Base-by-base conservation (phyloP, 2,888 invertebrate species). In the Drosophila birchii region DNA sequence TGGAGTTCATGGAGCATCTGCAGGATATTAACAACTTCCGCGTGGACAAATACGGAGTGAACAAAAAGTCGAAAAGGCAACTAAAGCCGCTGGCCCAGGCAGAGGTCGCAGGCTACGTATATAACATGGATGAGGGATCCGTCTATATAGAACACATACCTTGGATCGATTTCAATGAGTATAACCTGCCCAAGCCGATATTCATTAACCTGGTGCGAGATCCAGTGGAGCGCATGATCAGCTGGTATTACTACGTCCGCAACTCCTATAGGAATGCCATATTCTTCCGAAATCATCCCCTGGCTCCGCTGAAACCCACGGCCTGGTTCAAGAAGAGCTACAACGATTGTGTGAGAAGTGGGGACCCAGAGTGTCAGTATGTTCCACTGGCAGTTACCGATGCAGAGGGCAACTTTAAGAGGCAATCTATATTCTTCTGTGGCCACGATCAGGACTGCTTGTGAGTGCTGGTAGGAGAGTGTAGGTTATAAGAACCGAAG, bases 81-180 rank as follows among this genome's bases (percentile, higher is more conserved):
- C 47, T 89, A 0, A 94, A 95, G 11, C 95, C 95, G 0, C 94
- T 94, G 7, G 96, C 96, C 89, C 97, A 97, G 94, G 94, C 95
- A 44, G 93, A 94, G 63, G 93, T 96, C 11, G 96, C 95, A 0
- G 94, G 94, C 11, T 92, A 96, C 8, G 62, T 87, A 84, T 95
- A 96, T 47, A 94, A 95, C 23, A 95, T 96, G 87, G 92, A 94
- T 3, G 95, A 96, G n/a, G 97, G 97, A 0, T 94, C 96, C 0
- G 96, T 96, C 26, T 97, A 97, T 92, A 95, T 97, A 84, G 96
- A 97, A 90, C 98, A 98, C 89, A 96, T 97, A 29, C 96, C 96
- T 92, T 97, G 96, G 93, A 96, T 97, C 41, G 97, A 97, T 91
- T 97, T 97, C 86, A 95, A 96, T 53, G 94, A 96, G 81, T 96